These are phyloP conservation scores for Phoenicopterus ruber DNA, from an alignment of 2,113 vertebrate species.

Conservation along the genomic window DNA sequence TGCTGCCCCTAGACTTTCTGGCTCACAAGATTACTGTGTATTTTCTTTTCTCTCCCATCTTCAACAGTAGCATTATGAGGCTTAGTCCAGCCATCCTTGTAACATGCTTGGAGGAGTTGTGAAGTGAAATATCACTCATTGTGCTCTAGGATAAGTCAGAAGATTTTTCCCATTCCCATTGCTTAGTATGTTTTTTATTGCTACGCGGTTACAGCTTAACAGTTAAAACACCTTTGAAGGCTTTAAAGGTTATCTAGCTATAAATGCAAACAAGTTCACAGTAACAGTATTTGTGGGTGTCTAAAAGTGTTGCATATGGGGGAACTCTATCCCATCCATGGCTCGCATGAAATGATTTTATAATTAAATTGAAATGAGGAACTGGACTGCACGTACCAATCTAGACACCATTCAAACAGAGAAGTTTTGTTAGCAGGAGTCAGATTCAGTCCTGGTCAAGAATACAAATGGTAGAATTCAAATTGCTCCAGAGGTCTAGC, in stretches of 20 bases:
- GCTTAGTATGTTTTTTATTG: background rate
- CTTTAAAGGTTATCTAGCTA: background rate
- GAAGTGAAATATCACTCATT: background rate
- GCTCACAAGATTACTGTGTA: background rate
- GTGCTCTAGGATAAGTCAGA: background rate
- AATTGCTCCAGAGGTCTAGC: background rate
- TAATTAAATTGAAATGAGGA: background rate
- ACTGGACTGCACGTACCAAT: background rate
- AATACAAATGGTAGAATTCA: background rate
- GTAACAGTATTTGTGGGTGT: background rate
- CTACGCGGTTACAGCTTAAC: background rate
- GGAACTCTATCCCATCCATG: background rate
- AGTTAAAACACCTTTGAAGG: background rate
- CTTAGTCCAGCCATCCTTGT: background rate
- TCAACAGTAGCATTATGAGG: background rate
- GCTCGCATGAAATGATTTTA: background rate
- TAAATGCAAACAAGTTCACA: background rate
- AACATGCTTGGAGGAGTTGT: background rate
- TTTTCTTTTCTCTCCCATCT: background rate
- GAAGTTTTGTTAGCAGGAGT: background rate
- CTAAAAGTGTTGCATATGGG: background rate
- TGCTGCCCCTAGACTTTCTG: rapidly evolving
- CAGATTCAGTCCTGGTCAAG: background rate
- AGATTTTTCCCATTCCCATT: background rate
- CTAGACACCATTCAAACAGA: background rate